Evolutionary conservation across 2,113 vertebrate species (phyloP), one percentile per base, ranked within the genome.

Genomic region (Semnornis frantzii): DNA sequence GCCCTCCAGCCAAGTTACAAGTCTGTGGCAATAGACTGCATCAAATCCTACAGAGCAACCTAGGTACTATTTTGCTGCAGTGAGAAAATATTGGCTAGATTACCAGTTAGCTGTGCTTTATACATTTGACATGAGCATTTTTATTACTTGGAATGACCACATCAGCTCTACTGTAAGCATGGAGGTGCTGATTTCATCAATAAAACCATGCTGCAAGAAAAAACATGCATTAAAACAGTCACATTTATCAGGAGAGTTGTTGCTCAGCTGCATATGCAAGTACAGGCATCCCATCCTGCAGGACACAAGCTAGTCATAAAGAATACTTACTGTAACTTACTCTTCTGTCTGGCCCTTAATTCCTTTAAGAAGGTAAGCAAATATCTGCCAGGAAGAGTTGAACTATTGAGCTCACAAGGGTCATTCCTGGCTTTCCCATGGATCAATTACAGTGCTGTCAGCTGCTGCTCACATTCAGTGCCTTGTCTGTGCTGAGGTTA

Each of bases 391-490:
- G 52, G 76, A 69, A 85, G 48, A 57, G 10, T 0, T 72, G 62
- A 87, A 44, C 71, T 79, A 19, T 13, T 31, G 21, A 82, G 33
- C 21, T 86, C 30, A 33, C 3, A 3, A 37, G 33, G 23, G 19
- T 60, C 3, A 2, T 76, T 69, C 46, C 70, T 64, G 7, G 3
- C 5, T 78, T 73, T 68, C 42, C 31, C 12, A 8, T 1, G 3
- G 58, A 33, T 18, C 0, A 1, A 8, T 58, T 44, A 10, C 5
- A 33, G 77, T 0, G 0, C 33, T 68, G 37, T 44, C 58, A 68
- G 58, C 54, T 59, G 15, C 58, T 46, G 52, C n/a, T 23, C n/a
- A 30, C 74, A 6, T 79, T 69, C 23, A 52, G 50, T 23, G 24
- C 23, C 50, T 24, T 5, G 3, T 19, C 54, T 54, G 44, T 2